Conservation (phyloP, 2,113 vertebrate species). For the Addax nasomaculatus region DNA sequence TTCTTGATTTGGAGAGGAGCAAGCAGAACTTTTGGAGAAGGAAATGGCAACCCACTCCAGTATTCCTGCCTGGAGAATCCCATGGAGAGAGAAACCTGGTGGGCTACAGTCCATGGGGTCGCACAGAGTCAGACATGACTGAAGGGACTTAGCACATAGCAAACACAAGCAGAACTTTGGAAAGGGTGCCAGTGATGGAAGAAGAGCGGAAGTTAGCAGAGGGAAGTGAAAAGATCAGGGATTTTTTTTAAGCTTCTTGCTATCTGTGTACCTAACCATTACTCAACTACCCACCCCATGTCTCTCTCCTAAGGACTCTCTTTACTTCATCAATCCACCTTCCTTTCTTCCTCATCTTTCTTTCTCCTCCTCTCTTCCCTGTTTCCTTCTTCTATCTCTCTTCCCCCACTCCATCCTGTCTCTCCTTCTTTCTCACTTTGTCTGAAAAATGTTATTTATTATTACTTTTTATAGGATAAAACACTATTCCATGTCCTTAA, state of each 20-base stretch:
- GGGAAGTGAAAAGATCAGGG: background rate
- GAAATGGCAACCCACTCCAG: background rate
- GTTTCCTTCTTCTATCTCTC: background rate
- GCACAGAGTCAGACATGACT: background rate
- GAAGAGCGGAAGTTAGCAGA: background rate
- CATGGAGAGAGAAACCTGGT: background rate
- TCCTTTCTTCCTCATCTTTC: background rate
- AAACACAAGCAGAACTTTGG: background rate
- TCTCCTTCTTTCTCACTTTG: background rate
- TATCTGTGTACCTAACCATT: rapidly evolving
- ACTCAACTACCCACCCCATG: background rate
- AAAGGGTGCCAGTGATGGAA: background rate
- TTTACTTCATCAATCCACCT: background rate
- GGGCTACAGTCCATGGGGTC: background rate
- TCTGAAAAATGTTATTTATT: background rate
- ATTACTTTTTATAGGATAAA: background rate
- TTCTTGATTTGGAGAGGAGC: background rate
- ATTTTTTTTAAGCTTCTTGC: background rate
- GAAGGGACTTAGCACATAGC: background rate
- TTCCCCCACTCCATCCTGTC: too few relatives aligned
- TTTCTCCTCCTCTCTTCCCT: background rate
- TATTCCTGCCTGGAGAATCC: background rate
- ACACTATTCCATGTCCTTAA: background rate
- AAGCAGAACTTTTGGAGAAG: background rate
- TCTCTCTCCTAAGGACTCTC: background rate